Percentiles rank a stretch among this genome's conserved stretches.
Conservation (phyloP, 2,797 vertebrate genomes). For the Pseudopleuronectes americanus region DNA sequence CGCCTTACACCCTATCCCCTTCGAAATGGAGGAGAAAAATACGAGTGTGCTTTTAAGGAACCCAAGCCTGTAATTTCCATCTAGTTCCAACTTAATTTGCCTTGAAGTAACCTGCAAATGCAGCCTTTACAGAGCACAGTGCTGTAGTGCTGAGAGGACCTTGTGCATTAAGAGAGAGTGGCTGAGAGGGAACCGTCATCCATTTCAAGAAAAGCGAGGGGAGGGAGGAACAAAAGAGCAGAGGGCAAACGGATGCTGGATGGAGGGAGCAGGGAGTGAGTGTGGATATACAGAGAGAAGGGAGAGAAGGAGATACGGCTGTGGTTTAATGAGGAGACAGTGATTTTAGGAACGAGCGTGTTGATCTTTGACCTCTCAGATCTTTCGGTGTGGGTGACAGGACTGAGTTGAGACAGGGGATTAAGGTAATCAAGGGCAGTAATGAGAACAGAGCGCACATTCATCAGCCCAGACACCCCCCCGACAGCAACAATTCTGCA, state of each 20-base stretch:
- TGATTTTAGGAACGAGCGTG: conserved; percentile 37
- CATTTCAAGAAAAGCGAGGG: conserved; percentile 17
- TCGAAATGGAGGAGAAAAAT: conserved; percentile 64
- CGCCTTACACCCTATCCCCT: conserved; percentile 36
- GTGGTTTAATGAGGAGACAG: conserved; percentile 70
- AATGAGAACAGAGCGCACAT: conserved; percentile 74
- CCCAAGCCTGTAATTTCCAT: conserved; percentile 77
- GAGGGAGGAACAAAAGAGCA: conserved; percentile 30
- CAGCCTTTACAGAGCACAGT: conserved; percentile 58
- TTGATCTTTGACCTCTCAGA: conserved; percentile 72
- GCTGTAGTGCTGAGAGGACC: conserved; percentile 49
- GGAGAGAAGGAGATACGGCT: conserved; percentile 22
- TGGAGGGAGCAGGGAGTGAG: conserved; percentile 12
- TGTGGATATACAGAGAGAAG: background rate
- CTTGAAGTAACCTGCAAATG: conserved; percentile 60
- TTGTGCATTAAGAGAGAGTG: conserved; percentile 48
- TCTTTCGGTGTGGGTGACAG: conserved; percentile 71
- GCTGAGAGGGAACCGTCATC: conserved; percentile 29
- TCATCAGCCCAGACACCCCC: conserved; percentile 53
- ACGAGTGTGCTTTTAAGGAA: conserved; percentile 70
- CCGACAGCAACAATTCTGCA: conserved; percentile 52
- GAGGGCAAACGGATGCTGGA: conserved; percentile 28
- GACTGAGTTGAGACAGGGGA: conserved; percentile 69
- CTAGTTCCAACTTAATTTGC: conserved; percentile 77
- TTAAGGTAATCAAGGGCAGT: conserved; percentile 77